Evolutionary conservation across 2,113 vertebrate genomes (phyloP).

Genomic region (Galbula dea): DNA sequence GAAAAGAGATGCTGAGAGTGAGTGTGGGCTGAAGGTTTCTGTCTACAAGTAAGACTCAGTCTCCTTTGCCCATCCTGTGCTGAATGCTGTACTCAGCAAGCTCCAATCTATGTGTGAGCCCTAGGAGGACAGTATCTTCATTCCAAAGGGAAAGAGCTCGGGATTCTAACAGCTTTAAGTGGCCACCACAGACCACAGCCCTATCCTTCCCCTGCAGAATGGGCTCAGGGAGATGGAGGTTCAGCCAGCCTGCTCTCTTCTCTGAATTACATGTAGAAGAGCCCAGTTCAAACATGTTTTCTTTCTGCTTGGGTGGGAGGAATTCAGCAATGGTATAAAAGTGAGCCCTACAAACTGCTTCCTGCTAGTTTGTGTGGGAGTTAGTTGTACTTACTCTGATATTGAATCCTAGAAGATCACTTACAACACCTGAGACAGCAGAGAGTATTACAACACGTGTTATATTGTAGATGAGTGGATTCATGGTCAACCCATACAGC

Average conservation of each 20-base stretch:
- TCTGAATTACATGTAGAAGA: accelerated
- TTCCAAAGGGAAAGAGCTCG: background rate
- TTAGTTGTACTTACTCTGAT: constrained; percentile 83
- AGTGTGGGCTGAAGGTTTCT: background rate
- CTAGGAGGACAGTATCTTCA: background rate
- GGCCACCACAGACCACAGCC: background rate
- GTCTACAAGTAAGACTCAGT: accelerated
- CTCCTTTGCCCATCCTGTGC: background rate
- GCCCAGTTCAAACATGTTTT: accelerated
- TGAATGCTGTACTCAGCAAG: background rate
- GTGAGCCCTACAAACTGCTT: background rate
- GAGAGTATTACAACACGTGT: constrained; percentile 95
- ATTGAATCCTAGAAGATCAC: constrained; percentile 95
- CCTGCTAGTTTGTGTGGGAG: background rate
- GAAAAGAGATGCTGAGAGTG: background rate
- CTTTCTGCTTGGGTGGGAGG: accelerated
- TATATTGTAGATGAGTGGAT: constrained; percentile 96
- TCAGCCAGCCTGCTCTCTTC: accelerated
- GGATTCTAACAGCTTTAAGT: background rate
- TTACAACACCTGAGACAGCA: constrained; percentile 93
- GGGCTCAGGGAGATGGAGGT: background rate
- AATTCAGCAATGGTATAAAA: accelerated
- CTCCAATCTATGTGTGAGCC: background rate
- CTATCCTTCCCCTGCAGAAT: accelerated
- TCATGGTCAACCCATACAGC: constrained; percentile 93